Evolutionary conservation across 2,113 vertebrate genomes (phyloP).

Genomic region (Taurulus bubalis): DNA sequence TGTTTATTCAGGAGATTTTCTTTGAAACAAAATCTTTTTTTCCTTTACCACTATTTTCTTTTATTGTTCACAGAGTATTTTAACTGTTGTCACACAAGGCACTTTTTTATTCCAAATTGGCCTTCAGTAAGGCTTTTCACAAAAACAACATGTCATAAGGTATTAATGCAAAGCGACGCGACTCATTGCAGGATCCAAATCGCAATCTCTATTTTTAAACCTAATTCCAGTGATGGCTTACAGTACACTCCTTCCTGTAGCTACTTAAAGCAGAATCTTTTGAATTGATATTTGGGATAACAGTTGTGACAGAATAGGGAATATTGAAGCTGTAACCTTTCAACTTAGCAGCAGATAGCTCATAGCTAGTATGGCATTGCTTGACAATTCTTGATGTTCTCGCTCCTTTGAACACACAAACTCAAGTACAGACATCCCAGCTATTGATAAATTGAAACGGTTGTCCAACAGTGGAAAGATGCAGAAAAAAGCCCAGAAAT

Average conservation of each 20-base stretch:
- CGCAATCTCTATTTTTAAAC: slow-evolving; percentile 61
- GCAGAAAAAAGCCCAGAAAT: slow-evolving; percentile 32
- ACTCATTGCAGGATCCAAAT: slow-evolving; percentile 44
- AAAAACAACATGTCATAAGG: slow-evolving; percentile 64
- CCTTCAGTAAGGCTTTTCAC: slow-evolving; percentile 39
- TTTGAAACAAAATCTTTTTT: slow-evolving; percentile 15
- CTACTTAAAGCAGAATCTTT: slow-evolving; percentile 48
- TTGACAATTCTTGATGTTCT: slow-evolving; percentile 58
- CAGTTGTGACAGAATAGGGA: slow-evolving; percentile 67
- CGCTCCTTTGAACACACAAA: slow-evolving; percentile 48
- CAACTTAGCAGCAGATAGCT: slow-evolving; percentile 40
- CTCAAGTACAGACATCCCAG: slow-evolving; percentile 33
- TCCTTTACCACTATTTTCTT: not conserved
- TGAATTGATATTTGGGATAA: slow-evolving; percentile 53
- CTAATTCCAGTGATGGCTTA: slow-evolving; percentile 34
- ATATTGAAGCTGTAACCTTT: slow-evolving; percentile 63
- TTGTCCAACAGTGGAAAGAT: slow-evolving; percentile 22
- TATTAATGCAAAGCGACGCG: slow-evolving; percentile 61
- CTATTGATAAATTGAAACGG: slow-evolving; percentile 35
- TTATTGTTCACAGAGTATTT: slow-evolving; percentile 14
- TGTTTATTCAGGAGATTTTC: slow-evolving; percentile 15
- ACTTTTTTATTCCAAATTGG: slow-evolving; percentile 53
- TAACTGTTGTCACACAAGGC: slow-evolving; percentile 33
- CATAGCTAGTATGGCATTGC: slow-evolving; percentile 15
- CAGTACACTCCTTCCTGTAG: slow-evolving; percentile 28